These are phyloP conservation scores for Lasioglossum calceatum DNA, from an alignment of 2,888 invertebrate genomes.

Conservation along the genomic window DNA sequence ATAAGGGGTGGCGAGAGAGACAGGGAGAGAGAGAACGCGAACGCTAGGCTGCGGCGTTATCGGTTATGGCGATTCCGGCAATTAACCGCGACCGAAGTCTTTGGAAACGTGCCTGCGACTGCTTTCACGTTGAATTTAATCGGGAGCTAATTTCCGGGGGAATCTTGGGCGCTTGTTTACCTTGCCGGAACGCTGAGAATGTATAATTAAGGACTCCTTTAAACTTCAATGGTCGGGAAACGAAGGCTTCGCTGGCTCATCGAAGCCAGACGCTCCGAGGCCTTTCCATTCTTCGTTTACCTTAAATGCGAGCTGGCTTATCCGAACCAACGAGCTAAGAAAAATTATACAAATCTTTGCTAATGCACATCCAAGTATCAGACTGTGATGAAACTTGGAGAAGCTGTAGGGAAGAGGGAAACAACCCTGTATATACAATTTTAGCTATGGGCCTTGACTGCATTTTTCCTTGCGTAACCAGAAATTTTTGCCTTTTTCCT, in stretches of 20 bases:
- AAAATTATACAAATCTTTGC: background rate
- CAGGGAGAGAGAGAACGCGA: background rate
- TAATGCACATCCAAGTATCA: background rate
- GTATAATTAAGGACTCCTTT: constrained; percentile 9
- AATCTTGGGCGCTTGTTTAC: background rate
- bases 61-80: background rate
- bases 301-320: background rate
- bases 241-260: background rate
- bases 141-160: background rate
- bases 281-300: background rate
- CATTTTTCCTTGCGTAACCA: too few relatives aligned
- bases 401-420: too few relatives aligned
- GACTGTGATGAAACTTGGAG: background rate
- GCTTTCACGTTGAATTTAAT: background rate
- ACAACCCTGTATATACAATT: too few relatives aligned
- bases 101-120: background rate
- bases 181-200: constrained; percentile 1
- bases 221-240: constrained; percentile 1
- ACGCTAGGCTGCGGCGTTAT: background rate
- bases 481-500: too few relatives aligned
- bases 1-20: background rate
- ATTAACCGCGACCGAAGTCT: constrained; percentile 14
- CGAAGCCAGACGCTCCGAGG: background rate
- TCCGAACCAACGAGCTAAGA: background rate
- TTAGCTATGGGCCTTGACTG: too few relatives aligned